Evolutionary conservation across 2,888 invertebrate species (phyloP).

Genomic region (Ectobius pallidus): DNA sequence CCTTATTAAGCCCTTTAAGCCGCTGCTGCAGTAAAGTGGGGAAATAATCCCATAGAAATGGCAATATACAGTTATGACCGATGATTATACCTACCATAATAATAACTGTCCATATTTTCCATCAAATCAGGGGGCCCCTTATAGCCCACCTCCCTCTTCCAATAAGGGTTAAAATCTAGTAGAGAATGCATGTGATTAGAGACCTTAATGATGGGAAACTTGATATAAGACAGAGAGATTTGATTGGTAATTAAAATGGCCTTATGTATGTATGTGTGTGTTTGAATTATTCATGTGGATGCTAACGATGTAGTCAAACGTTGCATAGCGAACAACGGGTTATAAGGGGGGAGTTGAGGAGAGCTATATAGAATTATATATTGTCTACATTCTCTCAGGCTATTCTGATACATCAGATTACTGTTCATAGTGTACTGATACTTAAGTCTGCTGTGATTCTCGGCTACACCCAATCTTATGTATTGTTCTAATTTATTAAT

Average conservation of each 20-base stretch:
- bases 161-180: constrained; percentile 33
- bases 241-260: constrained; percentile 41
- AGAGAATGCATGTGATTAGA: constrained; percentile 32
- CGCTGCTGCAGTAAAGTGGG: neutral
- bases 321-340: neutral
- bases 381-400: constrained; percentile 6
- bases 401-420: neutral
- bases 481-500: no score
- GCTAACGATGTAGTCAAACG: constrained; percentile 37
- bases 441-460: neutral
- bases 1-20: neutral
- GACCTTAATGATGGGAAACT: constrained; percentile 34
- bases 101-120: constrained; percentile 30
- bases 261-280: constrained; percentile 34
- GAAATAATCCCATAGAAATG: constrained; percentile 13
- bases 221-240: constrained; percentile 34
- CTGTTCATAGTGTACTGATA: neutral
- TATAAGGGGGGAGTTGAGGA: neutral
- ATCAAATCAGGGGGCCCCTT: constrained; percentile 28
- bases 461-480: no score
- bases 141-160: constrained; percentile 8
- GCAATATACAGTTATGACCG: constrained; percentile 29
- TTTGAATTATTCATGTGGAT: constrained; percentile 40
- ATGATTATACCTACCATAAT: constrained; percentile 28
- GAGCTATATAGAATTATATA: constrained; percentile 20